Base-by-base conservation (phyloP, 2,888 invertebrate species). In the Noctua janthina region DNA sequence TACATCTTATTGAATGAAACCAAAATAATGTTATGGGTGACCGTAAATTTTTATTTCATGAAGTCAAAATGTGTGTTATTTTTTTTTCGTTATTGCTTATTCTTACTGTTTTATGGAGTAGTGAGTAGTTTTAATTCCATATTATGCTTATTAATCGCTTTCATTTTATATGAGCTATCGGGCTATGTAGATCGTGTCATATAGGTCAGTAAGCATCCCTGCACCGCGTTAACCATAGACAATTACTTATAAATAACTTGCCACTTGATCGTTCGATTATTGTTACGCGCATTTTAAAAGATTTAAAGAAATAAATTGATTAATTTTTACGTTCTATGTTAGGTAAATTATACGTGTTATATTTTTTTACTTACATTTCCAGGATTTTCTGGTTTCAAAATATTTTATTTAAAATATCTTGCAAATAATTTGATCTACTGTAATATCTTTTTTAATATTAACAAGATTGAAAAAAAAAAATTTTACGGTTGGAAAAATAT, bases 181-280 rank as follows among this genome's bases (percentile, higher is more conserved):
- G 74, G 79, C 54, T 81, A 76, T 86, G 78, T 88, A 85, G 87
- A 87, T 87, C 90, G 81, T 70, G 78, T 88, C 85, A 85, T 79
- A 89, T 90, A 92, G 93, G 93, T 93, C 94, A 94, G 86, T 88
- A 88, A 76, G 79, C 93, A 93, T 91, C 90, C 91, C 88, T 88
- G 85, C 86, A 89, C 82, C 77, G 74, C 75, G 68, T 82, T 82
- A 81, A 67, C 73, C 69, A 69, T 70, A 80, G 73, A 76, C 78
- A 75, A 87, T 87, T 69, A 79, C 81, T 81, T 90, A 91, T 86
- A 88, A 90, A 89, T 90, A 91, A 86, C 87, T 84, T 72, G 59
- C 56, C 51, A 74, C 68, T 82, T 85, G 62, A 84, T 74, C 79
- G 69, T 39, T 67, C 68, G 72, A 82, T 85, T 81, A 78, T 68